Base-by-base conservation (phyloP, 2,888 invertebrate genomes). In the Melipona beecheii region DNA sequence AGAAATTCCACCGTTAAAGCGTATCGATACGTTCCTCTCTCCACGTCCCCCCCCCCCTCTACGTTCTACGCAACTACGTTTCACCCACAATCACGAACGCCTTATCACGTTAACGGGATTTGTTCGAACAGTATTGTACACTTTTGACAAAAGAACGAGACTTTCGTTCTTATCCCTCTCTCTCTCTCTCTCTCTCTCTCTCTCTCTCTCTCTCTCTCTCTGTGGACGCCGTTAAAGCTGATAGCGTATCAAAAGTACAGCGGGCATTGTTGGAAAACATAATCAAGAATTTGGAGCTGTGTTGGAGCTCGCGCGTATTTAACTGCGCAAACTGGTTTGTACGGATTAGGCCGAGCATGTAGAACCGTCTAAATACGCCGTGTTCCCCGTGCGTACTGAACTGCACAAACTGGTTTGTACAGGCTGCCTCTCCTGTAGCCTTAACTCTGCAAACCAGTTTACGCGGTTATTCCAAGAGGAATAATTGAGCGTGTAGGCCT, bases 401-500 rank as follows among this genome's bases (percentile, higher is more conserved):
- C 81, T 81, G 83, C 83, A 76, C 81, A 85, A 86, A 86, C 85
- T 85, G 85, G 86, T 86, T 86, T 85, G 80, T 71, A 78, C 85
- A 81, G 86, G 86, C 70, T 77, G 78, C 69, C 83, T 77, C 82
- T 75, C 75, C 78, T 79, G 78, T 75, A 74, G 74, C 78, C 83
- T 85, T 68, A 83, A 81, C 86, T 78, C 77, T 62, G 83, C 81
- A 83, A 86, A 86, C 85, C 86, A 85, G 86, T 86, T 86, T 86
- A 83, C 85, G 80, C 85, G 77, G 80, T 83, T 86, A 83, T 84
- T 86, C 83, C 86, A 65, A 65, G 78, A 60, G 78, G 85, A 81
- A 86, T 86, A 86, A 86, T 86, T 86, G 85, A 85, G 74, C 86
- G 86, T 81, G 82, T 85, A 83, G 85, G 85, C 81, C 86, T 80